Evolutionary conservation across 2,888 invertebrate genomes (phyloP), one percentile per base, ranked within the genome.

Genomic region (Leucophenga maculata): DNA sequence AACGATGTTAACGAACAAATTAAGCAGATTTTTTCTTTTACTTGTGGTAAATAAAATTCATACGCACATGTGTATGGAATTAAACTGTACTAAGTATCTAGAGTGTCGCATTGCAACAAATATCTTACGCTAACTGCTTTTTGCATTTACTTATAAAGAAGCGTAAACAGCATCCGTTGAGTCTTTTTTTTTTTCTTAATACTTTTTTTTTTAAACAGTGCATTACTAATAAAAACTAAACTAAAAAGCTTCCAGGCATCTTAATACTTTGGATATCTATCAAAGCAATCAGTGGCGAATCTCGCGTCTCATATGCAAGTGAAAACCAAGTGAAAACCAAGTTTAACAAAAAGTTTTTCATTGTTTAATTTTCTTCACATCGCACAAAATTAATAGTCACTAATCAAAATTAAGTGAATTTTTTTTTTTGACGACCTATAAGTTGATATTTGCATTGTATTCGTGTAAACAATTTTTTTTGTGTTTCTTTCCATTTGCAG

Each of bases 1-100:
- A 83, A 82, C 83, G 85, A 87, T 87, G 87, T 83, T 80, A 80
- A 84, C 87, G 85, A 87, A 81, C 72, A 86, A 84, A 78, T 74
- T 82, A 80, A 71, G 78, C 79, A 86, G 80, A 83, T 75, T 86
- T 79, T 78, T 86, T 67, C 70, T 87, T 57, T 78, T 87, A 74
- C 75, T 88, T 78, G 82, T 84, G 88, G 88, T 88, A 88, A 88
- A 81, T 86, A 78, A 52, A 70, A 72, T 68, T 66, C 57, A 50
- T 60, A 69, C 60, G 73, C 65, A 70, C 74, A 66, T 71, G 71
- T 69, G 65, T 39, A 39, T 11, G 39, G 8, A 46, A 46, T 4
- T n/a, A 16, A 11, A 44, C 22, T 67, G 18, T 54, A 46, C 39
- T 50, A n/a, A 16, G 8, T 54, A 11, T 52, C 6, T 16, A 52